Evolutionary conservation across 2,113 vertebrate genomes (phyloP).

Genomic region (Excalfactoria chinensis): DNA sequence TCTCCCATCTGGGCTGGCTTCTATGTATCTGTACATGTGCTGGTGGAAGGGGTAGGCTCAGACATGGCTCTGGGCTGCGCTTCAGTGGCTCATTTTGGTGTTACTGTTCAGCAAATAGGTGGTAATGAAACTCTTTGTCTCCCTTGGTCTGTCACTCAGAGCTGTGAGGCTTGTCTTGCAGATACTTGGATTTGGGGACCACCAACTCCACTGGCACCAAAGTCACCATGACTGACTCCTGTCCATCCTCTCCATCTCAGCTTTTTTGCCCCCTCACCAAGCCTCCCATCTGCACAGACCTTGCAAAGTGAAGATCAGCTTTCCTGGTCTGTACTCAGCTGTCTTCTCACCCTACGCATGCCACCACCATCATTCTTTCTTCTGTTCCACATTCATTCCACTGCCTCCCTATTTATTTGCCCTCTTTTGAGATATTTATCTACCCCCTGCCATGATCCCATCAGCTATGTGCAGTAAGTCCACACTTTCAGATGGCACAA

Average conservation of each 20-base stretch:
- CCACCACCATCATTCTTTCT: not conserved
- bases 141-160: not conserved
- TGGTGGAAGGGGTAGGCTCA: not conserved
- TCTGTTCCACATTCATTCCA: not conserved
- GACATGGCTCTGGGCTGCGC: not conserved
- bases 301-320: not conserved
- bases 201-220: not conserved
- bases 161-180: not conserved
- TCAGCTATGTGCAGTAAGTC: not conserved
- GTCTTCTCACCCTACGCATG: not conserved
- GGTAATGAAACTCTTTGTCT: not conserved
- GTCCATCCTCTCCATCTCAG: not conserved
- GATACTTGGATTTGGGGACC: not conserved
- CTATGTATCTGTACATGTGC: not conserved
- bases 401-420: not conserved
- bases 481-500: not conserved
- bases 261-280: not conserved
- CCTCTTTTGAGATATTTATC: not conserved
- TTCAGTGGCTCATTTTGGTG: not conserved
- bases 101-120: not conserved
- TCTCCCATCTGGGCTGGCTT: not conserved
- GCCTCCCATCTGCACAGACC: not conserved
- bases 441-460: not conserved
- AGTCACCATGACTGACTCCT: not conserved
- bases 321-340: not conserved